These are phyloP conservation scores for Linnaemya vulpina DNA, from an alignment of 2,888 invertebrate genomes.

Conservation along the genomic window DNA sequence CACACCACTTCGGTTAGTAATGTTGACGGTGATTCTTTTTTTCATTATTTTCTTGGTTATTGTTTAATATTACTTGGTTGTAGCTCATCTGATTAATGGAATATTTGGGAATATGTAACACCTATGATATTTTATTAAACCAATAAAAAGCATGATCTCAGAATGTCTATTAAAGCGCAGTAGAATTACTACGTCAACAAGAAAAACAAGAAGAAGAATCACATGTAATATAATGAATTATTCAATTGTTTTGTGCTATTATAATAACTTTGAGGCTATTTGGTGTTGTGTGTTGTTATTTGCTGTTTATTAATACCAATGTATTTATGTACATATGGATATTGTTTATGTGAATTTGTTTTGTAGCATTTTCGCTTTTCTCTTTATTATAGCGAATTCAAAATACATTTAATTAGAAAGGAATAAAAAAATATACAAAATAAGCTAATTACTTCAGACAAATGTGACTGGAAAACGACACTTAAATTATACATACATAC, in stretches of 20 bases:
- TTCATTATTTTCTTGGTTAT: conserved; percentile 40
- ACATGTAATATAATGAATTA: conserved; percentile 49
- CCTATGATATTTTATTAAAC: conserved; percentile 4
- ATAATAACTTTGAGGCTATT: conserved; percentile 30
- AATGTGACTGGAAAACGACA: conserved; percentile 19
- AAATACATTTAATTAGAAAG: conserved; percentile 22
- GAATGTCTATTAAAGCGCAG: conserved; percentile 51
- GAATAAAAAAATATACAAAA: conserved; percentile 18
- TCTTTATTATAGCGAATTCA: conserved; percentile 25
- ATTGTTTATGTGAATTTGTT: conserved; percentile 44
- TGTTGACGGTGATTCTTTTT: conserved; percentile 54
- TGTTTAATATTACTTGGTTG: conserved; percentile 41
- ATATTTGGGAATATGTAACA: conserved; percentile 43
- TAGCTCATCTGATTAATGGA: conserved; percentile 18
- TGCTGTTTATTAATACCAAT: conserved; percentile 18
- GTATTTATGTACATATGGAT: neutral
- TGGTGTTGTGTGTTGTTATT: conserved; percentile 45
- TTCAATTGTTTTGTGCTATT: conserved; percentile 51
- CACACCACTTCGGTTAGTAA: conserved; percentile 51
- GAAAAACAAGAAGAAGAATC: conserved; percentile 40
- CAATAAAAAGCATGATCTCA: conserved; percentile 42
- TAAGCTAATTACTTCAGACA: conserved; percentile 2
- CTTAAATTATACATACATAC: conserved; percentile 8
- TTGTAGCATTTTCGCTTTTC: conserved; percentile 14
- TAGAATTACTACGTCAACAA: conserved; percentile 50